Evolutionary conservation across 2,888 invertebrate species (phyloP).

Genomic region (Odontothrips loti): DNA sequence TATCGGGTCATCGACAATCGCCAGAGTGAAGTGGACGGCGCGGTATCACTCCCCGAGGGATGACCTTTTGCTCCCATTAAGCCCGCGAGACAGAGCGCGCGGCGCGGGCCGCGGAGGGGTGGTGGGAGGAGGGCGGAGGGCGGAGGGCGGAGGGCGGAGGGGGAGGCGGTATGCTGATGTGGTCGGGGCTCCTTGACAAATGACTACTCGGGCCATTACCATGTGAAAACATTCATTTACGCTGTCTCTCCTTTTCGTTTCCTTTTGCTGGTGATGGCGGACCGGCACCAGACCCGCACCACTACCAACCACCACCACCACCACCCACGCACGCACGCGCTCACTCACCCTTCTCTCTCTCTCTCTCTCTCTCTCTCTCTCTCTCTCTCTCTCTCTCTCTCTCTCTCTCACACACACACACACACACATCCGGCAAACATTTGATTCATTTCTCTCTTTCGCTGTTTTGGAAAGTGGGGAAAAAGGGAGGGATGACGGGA

Average conservation of each 20-base stretch:
- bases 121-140: too few relatives aligned
- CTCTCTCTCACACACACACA: neutral
- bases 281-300: neutral
- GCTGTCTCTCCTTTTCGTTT: constrained; percentile 6
- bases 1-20: too few relatives aligned
- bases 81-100: too few relatives aligned
- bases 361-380: neutral
- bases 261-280: constrained; percentile 11
- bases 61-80: too few relatives aligned
- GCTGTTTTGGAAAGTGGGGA: neutral
- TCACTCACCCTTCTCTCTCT: neutral
- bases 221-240: constrained; percentile 18
- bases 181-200: neutral
- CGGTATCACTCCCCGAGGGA: too few relatives aligned
- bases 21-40: too few relatives aligned
- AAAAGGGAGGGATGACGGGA: too few relatives aligned
- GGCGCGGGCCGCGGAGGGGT: neutral
- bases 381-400: neutral
- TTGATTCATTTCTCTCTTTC: constrained; percentile 1
- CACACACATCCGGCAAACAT: neutral
- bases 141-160: too few relatives aligned
- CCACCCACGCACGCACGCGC: neutral
- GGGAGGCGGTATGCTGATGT: constrained; percentile 6
- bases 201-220: constrained; percentile 24
- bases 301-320: neutral